Evolutionary conservation across 2,888 invertebrate species (phyloP), one percentile per base, ranked within the genome.

Genomic region (Heliconius hortense): DNA sequence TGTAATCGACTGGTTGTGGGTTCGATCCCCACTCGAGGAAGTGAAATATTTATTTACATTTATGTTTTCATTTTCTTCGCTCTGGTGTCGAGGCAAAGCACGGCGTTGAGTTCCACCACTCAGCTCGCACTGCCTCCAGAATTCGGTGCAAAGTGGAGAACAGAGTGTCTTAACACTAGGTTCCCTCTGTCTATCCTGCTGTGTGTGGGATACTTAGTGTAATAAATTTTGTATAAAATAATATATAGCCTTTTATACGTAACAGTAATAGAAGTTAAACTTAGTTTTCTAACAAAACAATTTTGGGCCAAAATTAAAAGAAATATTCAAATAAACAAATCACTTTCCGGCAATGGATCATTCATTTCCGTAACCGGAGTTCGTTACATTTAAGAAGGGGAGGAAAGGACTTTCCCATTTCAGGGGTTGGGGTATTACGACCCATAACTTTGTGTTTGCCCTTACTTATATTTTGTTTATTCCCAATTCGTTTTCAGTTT

Each of bases 401-500:
- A 59, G n/a, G 28, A 26, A 59, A 43, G 43, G 39, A 18, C 21
- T 18, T 67, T 43, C 43, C 43, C 59, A 35, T 59, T 56, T 43
- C n/a, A 73, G 67, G 56, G 59, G 59, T 59, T 24, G 59, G n/a
- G 59, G n/a, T 28, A 26, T 67, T 60, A 60, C 60, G 24, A 48
- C 60, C 43, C 43, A 66, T 66, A 73, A 66, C 67, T 73, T 43
- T 43, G 43, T 31, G 28, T 39, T 48, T 56, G 26, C 31, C 62
- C 4, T 73, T 68, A 60, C 68, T 74, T 74, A 48, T 39, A 24
- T 31, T 15, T n/a, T 43, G 43, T 74, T 60, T n/a, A 68, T 73
- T 68, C 13, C n/a, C 28, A 68, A 62, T 60, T 68, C 35, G 18
- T 53, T 68, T 62, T 31, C 68, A 68, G 31, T 68, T 68, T 60